Evolutionary conservation across 2,113 vertebrate species (phyloP).

Genomic region (Heterotilapia buettikoferi): DNA sequence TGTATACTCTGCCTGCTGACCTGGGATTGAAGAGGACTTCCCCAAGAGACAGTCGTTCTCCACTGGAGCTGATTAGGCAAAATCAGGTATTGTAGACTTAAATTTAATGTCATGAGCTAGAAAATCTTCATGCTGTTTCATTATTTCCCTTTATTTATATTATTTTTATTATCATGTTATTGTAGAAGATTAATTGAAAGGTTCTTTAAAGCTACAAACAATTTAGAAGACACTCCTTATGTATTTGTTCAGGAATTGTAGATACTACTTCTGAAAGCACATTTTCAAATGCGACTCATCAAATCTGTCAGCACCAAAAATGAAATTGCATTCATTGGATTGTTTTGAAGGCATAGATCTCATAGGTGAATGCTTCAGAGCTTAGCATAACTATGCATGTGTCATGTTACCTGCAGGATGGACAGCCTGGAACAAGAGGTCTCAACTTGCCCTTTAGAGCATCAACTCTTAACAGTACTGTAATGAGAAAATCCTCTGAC

Average conservation of each 20-base stretch:
- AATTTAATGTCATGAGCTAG: not conserved
- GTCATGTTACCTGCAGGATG: not conserved
- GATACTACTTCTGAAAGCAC: not conserved
- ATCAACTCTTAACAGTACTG: constrained; percentile 4
- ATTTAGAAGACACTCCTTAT: not conserved
- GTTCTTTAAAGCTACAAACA: not conserved
- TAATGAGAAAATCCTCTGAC: constrained; percentile 42
- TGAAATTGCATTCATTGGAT: not conserved
- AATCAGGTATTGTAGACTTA: constrained; percentile 17
- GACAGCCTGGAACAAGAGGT: not conserved
- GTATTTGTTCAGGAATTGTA: not conserved
- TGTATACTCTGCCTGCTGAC: constrained; percentile 47
- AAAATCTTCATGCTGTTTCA: not conserved
- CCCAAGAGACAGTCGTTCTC: constrained; percentile 50
- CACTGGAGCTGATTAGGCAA: constrained; percentile 67
- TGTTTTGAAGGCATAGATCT: not conserved
- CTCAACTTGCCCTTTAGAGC: not conserved
- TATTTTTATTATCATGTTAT: no score
- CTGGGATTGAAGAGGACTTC: constrained; percentile 53
- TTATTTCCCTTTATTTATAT: not conserved
- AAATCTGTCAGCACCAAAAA: not conserved
- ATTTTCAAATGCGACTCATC: not conserved
- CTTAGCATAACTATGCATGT: not conserved
- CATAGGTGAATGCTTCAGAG: not conserved
- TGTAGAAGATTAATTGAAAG: no score